Evolutionary conservation across 1,140 invertebrate species (phyloP).

Genomic region (Heliconius melpomene): DNA sequence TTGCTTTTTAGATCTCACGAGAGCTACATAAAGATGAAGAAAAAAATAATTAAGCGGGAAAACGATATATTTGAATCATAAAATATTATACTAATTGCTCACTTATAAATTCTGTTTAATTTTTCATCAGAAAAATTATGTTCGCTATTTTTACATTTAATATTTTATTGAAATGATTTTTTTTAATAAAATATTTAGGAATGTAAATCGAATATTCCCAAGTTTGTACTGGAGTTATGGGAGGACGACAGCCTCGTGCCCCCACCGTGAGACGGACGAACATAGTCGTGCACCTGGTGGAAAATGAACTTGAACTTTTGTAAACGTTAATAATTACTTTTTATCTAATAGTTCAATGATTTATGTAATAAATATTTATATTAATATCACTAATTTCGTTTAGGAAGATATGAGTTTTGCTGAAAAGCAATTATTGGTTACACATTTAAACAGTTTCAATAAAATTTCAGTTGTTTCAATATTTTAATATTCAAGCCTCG

Average conservation of each 20-base stretch:
- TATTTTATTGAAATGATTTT: too few relatives aligned
- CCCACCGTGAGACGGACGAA: constrained; percentile 75
- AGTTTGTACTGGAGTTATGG: too few relatives aligned
- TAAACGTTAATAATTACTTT: too few relatives aligned
- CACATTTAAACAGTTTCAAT: background rate
- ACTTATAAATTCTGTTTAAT: background rate
- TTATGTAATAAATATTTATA: background rate
- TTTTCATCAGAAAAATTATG: background rate
- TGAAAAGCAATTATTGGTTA: background rate
- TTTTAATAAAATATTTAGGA: too few relatives aligned
- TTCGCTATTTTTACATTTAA: too few relatives aligned
- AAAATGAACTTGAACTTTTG: constrained; percentile 73
- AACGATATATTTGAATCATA: background rate
- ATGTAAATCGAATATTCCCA: too few relatives aligned
- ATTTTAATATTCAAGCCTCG: background rate
- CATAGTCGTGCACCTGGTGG: constrained; percentile 84
- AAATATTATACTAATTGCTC: background rate
- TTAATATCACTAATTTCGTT: background rate
- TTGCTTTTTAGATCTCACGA: background rate
- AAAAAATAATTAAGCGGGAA: background rate
- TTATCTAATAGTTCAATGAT: background rate
- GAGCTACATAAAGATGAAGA: background rate
- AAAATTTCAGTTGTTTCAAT: background rate
- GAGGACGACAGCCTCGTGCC: constrained; percentile 43
- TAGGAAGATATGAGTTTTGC: background rate